phyloP scores from a whole-genome alignment of 2,113 vertebrate species.

The Brienomyrus brachyistius region DNA sequence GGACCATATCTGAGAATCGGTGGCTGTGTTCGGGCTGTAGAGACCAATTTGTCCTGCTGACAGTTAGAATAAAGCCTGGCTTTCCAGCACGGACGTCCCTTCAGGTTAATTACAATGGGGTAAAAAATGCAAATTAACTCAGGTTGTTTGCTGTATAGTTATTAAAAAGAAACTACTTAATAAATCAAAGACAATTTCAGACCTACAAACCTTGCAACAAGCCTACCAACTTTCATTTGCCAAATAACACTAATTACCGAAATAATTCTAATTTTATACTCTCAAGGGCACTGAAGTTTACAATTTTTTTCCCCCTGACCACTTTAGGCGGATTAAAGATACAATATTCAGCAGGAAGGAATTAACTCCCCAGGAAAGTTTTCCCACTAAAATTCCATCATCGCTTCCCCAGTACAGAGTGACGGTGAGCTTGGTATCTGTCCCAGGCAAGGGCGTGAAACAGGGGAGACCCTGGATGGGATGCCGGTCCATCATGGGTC shows the following conservation, averaged over 20 bases:
- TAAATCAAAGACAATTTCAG: slow-evolving; percentile 3
- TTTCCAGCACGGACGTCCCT: background rate
- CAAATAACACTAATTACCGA: background rate
- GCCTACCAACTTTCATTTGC: background rate
- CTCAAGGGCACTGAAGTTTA: slow-evolving; percentile 10
- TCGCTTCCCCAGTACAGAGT: background rate
- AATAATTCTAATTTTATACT: slow-evolving; percentile 5
- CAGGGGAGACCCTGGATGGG: background rate
- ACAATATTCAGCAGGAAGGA: background rate
- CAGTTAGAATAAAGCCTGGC: slow-evolving; percentile 6
- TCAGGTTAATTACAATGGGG: background rate
- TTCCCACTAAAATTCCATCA: background rate
- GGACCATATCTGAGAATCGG: background rate
- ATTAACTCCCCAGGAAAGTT: background rate
- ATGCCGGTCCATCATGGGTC: background rate
- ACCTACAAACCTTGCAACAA: background rate
- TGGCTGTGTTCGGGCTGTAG: background rate
- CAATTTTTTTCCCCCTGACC: background rate
- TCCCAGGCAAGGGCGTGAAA: background rate
- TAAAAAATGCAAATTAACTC: background rate
- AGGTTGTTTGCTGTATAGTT: background rate
- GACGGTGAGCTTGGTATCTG: background rate
- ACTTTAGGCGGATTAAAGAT: background rate
- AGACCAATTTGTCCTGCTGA: slow-evolving; percentile 6
- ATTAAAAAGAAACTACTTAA: background rate